Percentiles rank a stretch among this genome's conserved stretches.
These are phyloP conservation scores for Andricus curvator DNA, from an alignment of 2,888 invertebrate species.

Conservation along the genomic window DNA sequence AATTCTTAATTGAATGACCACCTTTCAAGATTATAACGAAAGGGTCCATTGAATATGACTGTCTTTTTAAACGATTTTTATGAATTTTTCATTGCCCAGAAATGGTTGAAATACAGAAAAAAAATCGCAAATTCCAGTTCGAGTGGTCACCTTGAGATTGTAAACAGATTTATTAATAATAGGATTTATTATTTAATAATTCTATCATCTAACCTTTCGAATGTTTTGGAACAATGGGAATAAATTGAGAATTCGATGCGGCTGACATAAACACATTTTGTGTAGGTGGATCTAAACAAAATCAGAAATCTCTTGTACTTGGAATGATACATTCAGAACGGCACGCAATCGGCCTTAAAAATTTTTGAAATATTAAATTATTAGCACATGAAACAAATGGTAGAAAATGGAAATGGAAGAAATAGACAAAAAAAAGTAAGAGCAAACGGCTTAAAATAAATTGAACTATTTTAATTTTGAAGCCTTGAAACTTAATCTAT, in stretches of 20 bases:
- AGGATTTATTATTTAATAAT: background rate
- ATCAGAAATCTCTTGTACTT: background rate
- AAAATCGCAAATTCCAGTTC: background rate
- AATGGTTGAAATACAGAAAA: background rate
- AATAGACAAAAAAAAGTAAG: no score
- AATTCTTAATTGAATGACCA: no score
- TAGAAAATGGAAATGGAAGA: no score
- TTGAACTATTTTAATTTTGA: no score
- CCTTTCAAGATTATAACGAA: no score
- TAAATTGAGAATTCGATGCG: conserved; percentile 10
- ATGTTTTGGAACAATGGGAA: conserved; percentile 70
- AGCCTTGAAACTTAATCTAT: no score
- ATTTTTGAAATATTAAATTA: no score
- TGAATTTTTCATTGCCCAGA: background rate
- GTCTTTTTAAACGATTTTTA: no score
- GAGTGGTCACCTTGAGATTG: background rate
- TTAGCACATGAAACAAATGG: no score
- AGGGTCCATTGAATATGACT: no score
- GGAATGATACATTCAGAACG: background rate
- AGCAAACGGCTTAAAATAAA: no score
- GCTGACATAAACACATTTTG: background rate
- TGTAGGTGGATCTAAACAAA: conserved; percentile 2
- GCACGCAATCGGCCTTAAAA: no score
- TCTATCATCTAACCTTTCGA: background rate
- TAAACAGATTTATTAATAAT: background rate